Base-by-base conservation (phyloP, 2,797 vertebrate species). In the Malurus splendens region DNA sequence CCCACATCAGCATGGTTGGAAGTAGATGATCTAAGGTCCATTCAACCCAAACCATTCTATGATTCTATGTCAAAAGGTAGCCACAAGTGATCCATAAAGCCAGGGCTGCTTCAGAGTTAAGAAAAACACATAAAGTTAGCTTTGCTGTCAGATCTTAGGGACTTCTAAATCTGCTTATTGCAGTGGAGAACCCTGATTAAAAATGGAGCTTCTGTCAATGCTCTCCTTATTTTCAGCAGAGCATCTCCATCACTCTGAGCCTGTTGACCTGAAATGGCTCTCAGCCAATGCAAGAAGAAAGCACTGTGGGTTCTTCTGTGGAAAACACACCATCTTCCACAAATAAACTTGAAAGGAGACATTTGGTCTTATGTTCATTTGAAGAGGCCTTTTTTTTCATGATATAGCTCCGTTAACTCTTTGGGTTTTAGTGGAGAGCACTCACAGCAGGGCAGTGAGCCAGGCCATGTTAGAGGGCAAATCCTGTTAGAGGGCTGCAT, bases 311-410 rank as follows among this genome's bases (percentile, higher is more conserved):
- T 14, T 38, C 13, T n/a, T 39, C 55, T 30, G 47, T 42, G 47
- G 67, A 59, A 82, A 84, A 54, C 10, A 2, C 7, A 28, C 6
- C 12, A 24, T 44, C n/a, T 28, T 41, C 55, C 44, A 51, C 15
- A 72, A 47, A 59, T 16, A 22, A 45, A 10, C 11, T 15, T 0
- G 0, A 54, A 68, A 54, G 47, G 24, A 80, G 18, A 27, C 1
- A 1, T 51, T 73, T 47, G 28, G 39, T 41, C 33, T 76, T 36
- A 18, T 1, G 20, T 12, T 59, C 0, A 2, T 47, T 51, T 39
- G 28, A 65, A 61, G 30, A 67, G 13, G 50, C 3, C 7, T 60
- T 33, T 33, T 72, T 72, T 16, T 18, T 32, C 22, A 17, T 20
- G 28, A 54, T 30, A 32, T 13, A 54, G 27, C 0, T 33, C 56